phyloP scores from a whole-genome alignment of 2,113 vertebrate species.

The Accipiter cooperii region DNA sequence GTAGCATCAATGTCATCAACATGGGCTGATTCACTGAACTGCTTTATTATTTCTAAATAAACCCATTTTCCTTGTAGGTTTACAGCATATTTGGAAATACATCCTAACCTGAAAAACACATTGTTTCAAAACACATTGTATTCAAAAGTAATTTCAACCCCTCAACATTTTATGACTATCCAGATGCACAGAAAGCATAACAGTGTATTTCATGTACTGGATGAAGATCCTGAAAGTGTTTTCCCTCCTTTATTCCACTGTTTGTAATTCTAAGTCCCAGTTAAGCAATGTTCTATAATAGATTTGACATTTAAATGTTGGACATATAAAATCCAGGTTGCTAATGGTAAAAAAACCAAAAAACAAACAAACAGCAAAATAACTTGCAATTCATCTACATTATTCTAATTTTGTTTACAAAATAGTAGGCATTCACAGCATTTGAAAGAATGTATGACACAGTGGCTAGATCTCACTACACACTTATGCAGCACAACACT shows the following conservation, averaged over 20 bases:
- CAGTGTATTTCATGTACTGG: background rate
- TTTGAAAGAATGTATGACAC: background rate
- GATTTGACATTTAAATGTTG: background rate
- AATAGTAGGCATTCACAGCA: background rate
- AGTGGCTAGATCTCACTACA: background rate
- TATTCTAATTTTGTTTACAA: background rate
- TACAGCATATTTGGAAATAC: background rate
- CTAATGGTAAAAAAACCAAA: background rate
- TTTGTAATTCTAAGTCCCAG: background rate
- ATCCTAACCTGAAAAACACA: background rate
- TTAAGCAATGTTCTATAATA: background rate
- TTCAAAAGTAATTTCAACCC: background rate
- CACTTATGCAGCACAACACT: background rate
- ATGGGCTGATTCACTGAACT: background rate
- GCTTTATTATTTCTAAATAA: constrained; percentile 14
- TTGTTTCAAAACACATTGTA: background rate
- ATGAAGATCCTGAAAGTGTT: background rate
- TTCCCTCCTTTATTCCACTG: background rate
- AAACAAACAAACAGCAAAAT: background rate
- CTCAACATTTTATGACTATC: background rate
- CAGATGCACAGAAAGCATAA: background rate
- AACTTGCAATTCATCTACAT: background rate
- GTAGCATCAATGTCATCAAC: background rate
- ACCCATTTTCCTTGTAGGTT: background rate
- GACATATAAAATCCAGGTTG: background rate